Base-by-base conservation (phyloP, 2,888 invertebrate species). In the Agonopterix heracliana region DNA sequence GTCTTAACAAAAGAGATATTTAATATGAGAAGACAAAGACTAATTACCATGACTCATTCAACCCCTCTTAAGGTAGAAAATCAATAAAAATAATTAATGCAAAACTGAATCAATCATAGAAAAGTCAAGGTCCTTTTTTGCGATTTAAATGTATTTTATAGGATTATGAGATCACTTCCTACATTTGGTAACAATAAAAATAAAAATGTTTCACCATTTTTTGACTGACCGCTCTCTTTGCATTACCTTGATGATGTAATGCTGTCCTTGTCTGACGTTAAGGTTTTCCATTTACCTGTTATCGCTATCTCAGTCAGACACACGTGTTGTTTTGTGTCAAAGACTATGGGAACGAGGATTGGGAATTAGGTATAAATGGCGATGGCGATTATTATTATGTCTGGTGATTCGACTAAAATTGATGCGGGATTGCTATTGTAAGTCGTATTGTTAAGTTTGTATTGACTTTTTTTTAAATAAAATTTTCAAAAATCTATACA, bases 131-230 rank as follows among this genome's bases (percentile, higher is more conserved):
- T 40, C 17, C 38, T 47, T 43, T 36, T 36, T 49, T 44, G 59
- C 63, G 60, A 54, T 43, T 13, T 41, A 41, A 34, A 26, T 3
- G 41, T 45, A 40, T 50, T 44, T 65, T 61, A 59, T 63, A 58
- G 50, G 53, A 54, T 69, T 56, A 68, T 80, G 77, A 84, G 73
- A 81, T 81, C 80, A 82, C 69, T 83, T 83, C 81, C 80, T 81
- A 63, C 63, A 56, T 68, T 69, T 59, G 64, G 64, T 56, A 72
- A 77, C 73, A 69, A 71, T 66, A 66, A 68, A 74, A 72, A 69
- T 70, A 66, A 68, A 41, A 68, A 63, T 71, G 72, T 78, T 78
- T 75, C 78, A 66, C 74, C 74, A 79, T 74, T 81, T 75, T 69
- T 69, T 72, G 76, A 66, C 59, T 63, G 61, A 60, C 70, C 63